These are phyloP conservation scores for Xiphophorus couchianus DNA, from an alignment of 2,113 vertebrate species.

Conservation along the genomic window DNA sequence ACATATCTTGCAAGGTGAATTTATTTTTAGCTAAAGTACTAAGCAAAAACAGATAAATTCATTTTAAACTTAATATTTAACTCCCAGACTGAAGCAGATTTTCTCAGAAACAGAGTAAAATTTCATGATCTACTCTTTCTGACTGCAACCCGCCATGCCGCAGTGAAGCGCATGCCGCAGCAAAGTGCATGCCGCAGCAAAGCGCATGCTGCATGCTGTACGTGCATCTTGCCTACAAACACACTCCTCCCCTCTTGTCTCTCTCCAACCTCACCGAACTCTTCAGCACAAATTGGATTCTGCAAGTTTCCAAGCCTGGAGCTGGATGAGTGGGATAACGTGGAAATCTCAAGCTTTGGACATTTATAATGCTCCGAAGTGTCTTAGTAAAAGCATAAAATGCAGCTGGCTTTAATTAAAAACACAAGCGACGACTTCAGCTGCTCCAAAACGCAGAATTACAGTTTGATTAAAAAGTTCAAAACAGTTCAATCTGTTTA, in stretches of 20 bases:
- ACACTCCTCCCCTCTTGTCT: slow-evolving; percentile 5
- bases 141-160: not conserved
- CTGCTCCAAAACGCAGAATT: slow-evolving; percentile 21
- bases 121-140: not conserved
- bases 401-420: slow-evolving; percentile 56
- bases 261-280: slow-evolving; percentile 24
- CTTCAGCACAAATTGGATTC: slow-evolving; percentile 61
- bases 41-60: not conserved
- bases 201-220: not conserved
- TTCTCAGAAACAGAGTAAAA: not conserved
- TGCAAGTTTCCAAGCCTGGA: slow-evolving; percentile 56
- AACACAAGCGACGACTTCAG: slow-evolving; percentile 19
- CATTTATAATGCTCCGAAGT: slow-evolving; percentile 60
- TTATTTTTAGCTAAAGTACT: not conserved
- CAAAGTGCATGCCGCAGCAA: not conserved
- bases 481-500: not conserved
- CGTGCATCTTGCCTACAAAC: slow-evolving; percentile 35
- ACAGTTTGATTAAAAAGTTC: not conserved
- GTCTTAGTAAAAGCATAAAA: slow-evolving; percentile 51
- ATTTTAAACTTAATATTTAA: not conserved
- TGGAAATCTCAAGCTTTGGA: slow-evolving; percentile 61
- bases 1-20: not conserved
- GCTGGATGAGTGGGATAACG: slow-evolving; percentile 70
- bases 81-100: slow-evolving; percentile 27
- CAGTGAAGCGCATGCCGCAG: not conserved